Conservation (phyloP, 1,140 invertebrate species). For the Venustaconcha ellipsiformis region DNA sequence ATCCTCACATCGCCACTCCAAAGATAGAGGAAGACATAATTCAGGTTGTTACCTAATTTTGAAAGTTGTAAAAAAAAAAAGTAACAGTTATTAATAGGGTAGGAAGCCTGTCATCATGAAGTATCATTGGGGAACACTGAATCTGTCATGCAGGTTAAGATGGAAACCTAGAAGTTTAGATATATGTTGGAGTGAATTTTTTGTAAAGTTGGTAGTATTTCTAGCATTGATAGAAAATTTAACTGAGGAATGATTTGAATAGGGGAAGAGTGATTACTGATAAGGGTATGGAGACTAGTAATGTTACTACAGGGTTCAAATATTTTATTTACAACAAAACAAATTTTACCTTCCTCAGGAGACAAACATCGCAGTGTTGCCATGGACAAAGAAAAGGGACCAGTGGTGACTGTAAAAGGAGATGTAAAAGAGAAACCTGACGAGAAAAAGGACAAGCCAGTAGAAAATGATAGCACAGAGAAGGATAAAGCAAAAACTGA, state of each 20-base stretch:
- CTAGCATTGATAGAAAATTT: too few species aligned
- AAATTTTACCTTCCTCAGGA: not conserved
- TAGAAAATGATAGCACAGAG: not conserved
- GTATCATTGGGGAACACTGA: too few species aligned
- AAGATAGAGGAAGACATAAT: not conserved
- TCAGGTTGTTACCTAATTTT: not conserved
- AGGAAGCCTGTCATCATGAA: not conserved
- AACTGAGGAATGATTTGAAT: too few species aligned
- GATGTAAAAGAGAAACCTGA: slow-evolving; percentile 6
- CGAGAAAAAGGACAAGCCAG: slow-evolving; percentile 27
- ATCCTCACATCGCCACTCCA: not conserved
- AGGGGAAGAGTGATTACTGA: too few species aligned
- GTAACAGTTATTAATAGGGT: not conserved
- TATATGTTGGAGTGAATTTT: too few species aligned
- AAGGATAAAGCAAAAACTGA: not conserved
- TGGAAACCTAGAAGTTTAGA: too few species aligned
- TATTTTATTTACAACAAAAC: too few species aligned
- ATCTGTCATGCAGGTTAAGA: too few species aligned
- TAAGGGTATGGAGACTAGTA: too few species aligned
- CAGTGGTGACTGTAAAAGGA: slow-evolving; percentile 32
- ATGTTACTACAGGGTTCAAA: too few species aligned
- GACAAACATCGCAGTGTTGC: slow-evolving; percentile 38
- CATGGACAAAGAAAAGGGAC: slow-evolving; percentile 45
- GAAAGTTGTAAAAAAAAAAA: slow-evolving; percentile 11
- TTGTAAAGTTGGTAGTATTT: too few species aligned